Evolutionary conservation across 2,888 invertebrate genomes (phyloP), one percentile per base, ranked within the genome.

Genomic region (Mystacides longicornis): DNA sequence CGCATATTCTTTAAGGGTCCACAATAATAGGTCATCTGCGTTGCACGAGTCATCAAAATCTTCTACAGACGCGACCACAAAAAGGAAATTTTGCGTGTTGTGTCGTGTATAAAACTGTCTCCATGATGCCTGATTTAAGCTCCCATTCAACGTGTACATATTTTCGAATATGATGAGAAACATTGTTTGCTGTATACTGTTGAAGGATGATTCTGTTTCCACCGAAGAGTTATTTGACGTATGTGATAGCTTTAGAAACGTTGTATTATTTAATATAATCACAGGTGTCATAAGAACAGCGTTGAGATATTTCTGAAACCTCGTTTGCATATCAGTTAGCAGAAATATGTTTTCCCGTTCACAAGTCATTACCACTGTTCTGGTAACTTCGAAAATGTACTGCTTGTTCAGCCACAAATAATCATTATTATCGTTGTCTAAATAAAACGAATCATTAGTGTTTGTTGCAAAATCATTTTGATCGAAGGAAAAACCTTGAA

Each of bases 141-240:
- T 42, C n/a, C 27, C 49, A 27, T 49, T 22, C 11, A 58, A 46
- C 2, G 31, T 47, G n/a, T 55, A 47, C 23, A 45, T 31, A 0
- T 52, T 43, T 19, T 58, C 58, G 27, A 37, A 55, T 2, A 52
- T 16, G 14, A 49, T 52, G 11, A 58, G 50, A 37, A 58, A 50
- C 9, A 55, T 46, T 11, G 52, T 22, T 49, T 49, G 48, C 22
- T 37, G 49, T 7, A 45, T 4, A 11, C 20, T n/a, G n/a, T n/a
- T n/a, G n/a, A n/a, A n/a, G n/a, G n/a, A n/a, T n/a, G n/a, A n/a
- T n/a, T n/a, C n/a, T n/a, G n/a, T n/a, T n/a, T n/a, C n/a, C n/a
- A n/a, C n/a, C n/a, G n/a, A n/a, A n/a, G n/a, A n/a, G n/a, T n/a
- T n/a, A n/a, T n/a, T n/a, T n/a, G n/a, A n/a, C n/a, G n/a, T n/a